These are phyloP conservation scores for Crepidodera aurea DNA, from an alignment of 2,888 invertebrate species.

Conservation along the genomic window DNA sequence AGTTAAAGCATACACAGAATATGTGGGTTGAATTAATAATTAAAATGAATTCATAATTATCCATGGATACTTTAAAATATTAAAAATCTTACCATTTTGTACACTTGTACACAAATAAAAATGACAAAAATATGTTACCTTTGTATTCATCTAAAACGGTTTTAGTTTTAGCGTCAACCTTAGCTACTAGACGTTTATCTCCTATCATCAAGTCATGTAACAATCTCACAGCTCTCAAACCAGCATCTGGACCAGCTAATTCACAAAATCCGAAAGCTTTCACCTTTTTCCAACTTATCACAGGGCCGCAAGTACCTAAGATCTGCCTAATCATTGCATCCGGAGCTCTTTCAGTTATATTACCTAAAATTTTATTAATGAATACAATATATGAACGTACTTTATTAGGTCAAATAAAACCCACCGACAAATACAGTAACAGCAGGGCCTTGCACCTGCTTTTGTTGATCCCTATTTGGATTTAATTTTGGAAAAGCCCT, in stretches of 20 bases:
- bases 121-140: slow-evolving; percentile 64
- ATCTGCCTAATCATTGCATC: slow-evolving; percentile 95
- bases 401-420: slow-evolving; percentile 35
- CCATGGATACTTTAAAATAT: too few relatives aligned
- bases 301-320: slow-evolving; percentile 91
- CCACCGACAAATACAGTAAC: slow-evolving; percentile 96
- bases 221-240: slow-evolving; percentile 90
- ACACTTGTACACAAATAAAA: background rate
- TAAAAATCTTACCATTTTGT: background rate
- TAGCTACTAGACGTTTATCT: slow-evolving; percentile 92
- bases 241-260: slow-evolving; percentile 94
- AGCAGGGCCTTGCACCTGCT: slow-evolving; percentile 76
- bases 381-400: background rate
- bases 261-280: slow-evolving; percentile 99
- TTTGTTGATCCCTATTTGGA: slow-evolving; percentile 58
- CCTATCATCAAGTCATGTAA: slow-evolving; percentile 93
- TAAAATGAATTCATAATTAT: too few relatives aligned
- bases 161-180: slow-evolving; percentile 97
- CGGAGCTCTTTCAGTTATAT: slow-evolving; percentile 93
- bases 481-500: slow-evolving; percentile 59
- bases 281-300: slow-evolving; percentile 96
- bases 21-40: too few relatives aligned
- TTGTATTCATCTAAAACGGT: slow-evolving; percentile 92
- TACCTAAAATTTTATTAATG: slow-evolving; percentile 62
- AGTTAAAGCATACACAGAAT: too few relatives aligned